phyloP scores from a whole-genome alignment of 1,140 invertebrate genomes.

The Drosophila repleta region DNA sequence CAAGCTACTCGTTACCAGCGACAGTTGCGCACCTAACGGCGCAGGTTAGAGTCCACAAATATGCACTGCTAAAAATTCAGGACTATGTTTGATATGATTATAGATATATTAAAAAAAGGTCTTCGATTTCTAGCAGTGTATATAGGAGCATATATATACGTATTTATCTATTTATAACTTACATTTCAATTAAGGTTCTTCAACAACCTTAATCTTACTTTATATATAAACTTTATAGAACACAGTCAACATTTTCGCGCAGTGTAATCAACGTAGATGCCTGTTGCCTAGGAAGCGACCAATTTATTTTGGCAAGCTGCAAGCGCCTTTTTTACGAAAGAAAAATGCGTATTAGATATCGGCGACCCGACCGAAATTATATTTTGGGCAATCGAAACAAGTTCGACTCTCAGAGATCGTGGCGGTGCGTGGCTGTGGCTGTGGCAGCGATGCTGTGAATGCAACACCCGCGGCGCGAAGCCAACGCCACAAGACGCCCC shows the following conservation, averaged over 20 bases:
- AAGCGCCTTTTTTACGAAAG: slow-evolving; percentile 33
- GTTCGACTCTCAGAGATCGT: slow-evolving; percentile 34
- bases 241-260: not conserved
- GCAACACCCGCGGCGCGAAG: slow-evolving; percentile 53
- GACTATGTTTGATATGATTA: too few relatives aligned
- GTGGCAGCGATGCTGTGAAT: slow-evolving; percentile 32
- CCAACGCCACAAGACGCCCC: slow-evolving; percentile 36
- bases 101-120: too few relatives aligned
- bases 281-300: slow-evolving; percentile 57
- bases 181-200: too few relatives aligned
- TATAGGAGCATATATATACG: too few relatives aligned
- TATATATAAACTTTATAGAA: not conserved
- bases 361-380: slow-evolving; percentile 24
- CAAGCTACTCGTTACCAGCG: slow-evolving; percentile 22
- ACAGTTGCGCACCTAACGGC: slow-evolving; percentile 6
- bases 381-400: slow-evolving; percentile 47
- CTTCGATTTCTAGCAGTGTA: too few relatives aligned
- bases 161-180: too few relatives aligned
- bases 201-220: too few relatives aligned
- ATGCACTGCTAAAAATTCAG: not conserved
- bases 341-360: slow-evolving; percentile 75
- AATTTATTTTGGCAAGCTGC: slow-evolving; percentile 38
- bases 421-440: slow-evolving; percentile 2
- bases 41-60: slow-evolving; percentile 1
- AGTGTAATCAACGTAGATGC: slow-evolving; percentile 9